Percentiles rank a stretch among this genome's conserved stretches.
Evolutionary conservation across 1,140 invertebrate genomes (phyloP).

Genomic region (Scaptomyza hsui): DNA sequence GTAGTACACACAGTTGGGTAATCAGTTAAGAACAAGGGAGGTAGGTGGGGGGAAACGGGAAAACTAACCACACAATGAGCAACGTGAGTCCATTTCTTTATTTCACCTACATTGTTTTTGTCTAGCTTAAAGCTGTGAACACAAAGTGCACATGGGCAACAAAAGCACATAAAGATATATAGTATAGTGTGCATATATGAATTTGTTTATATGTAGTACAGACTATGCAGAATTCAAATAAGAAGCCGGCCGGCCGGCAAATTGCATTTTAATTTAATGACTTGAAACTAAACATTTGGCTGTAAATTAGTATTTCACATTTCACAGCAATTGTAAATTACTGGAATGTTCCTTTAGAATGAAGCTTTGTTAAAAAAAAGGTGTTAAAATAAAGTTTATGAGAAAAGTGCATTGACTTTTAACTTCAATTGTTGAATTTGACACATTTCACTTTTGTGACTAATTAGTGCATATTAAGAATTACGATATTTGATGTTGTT

Average conservation of each 20-base stretch:
- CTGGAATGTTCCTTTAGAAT: no score
- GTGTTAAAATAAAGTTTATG: no score
- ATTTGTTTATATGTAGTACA: background rate
- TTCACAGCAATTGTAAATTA: no score
- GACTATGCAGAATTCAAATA: slow-evolving; percentile 6
- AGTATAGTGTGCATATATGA: no score
- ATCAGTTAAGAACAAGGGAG: slow-evolving; percentile 15
- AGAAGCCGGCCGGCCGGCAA: slow-evolving; percentile 30
- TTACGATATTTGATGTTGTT: no score
- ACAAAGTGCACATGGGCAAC: background rate
- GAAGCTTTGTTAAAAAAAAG: no score
- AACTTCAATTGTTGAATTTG: no score
- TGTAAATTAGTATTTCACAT: no score
- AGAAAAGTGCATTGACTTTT: no score
- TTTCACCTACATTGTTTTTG: background rate
- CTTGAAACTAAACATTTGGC: background rate
- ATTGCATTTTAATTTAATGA: slow-evolving; percentile 6
- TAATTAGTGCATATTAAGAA: no score
- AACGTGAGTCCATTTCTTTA: slow-evolving; percentile 29
- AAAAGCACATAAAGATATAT: background rate
- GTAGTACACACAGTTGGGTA: slow-evolving; percentile 23
- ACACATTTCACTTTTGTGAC: no score
- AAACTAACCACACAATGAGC: slow-evolving; percentile 2
- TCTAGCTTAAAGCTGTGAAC: slow-evolving; percentile 15
- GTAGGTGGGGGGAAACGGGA: background rate